Percentiles rank a stretch among this genome's conserved stretches.
Conservation (phyloP, 2,797 vertebrate genomes). For the Florisuga fusca region DNA sequence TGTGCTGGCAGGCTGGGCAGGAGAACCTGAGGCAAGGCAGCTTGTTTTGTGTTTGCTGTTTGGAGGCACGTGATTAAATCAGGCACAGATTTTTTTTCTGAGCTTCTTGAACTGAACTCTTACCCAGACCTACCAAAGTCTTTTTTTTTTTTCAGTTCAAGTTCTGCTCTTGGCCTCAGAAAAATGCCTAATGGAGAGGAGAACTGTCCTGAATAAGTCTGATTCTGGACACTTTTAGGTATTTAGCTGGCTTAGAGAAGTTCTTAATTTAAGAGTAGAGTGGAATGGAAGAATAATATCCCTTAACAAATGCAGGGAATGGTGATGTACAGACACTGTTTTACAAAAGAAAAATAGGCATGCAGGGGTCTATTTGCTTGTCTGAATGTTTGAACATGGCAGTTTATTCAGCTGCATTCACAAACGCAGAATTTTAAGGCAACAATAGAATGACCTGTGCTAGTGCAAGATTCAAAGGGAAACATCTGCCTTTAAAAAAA, state of each 20-base stretch:
- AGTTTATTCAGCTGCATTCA: not conserved
- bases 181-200: not conserved
- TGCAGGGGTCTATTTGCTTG: not conserved
- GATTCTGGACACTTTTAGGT: not conserved
- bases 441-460: not conserved
- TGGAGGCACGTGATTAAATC: not conserved
- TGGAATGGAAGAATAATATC: not conserved
- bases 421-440: not conserved
- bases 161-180: not conserved
- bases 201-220: not conserved
- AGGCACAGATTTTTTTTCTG: not conserved
- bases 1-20: not conserved
- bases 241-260: not conserved
- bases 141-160: not conserved
- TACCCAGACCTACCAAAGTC: not conserved
- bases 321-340: not conserved
- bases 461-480: not conserved
- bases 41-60: not conserved
- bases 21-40: not conserved
- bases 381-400: not conserved
- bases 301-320: not conserved
- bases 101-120: not conserved
- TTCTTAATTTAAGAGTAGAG: not conserved
- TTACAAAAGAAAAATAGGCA: rapidly evolving
- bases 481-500: conserved; percentile 41